A percentile compares a stretch with the other conserved stretches of the same genome.
These are phyloP conservation scores for Syngnathoides biaculeatus DNA, from an alignment of 2,113 vertebrate genomes.

Conservation along the genomic window DNA sequence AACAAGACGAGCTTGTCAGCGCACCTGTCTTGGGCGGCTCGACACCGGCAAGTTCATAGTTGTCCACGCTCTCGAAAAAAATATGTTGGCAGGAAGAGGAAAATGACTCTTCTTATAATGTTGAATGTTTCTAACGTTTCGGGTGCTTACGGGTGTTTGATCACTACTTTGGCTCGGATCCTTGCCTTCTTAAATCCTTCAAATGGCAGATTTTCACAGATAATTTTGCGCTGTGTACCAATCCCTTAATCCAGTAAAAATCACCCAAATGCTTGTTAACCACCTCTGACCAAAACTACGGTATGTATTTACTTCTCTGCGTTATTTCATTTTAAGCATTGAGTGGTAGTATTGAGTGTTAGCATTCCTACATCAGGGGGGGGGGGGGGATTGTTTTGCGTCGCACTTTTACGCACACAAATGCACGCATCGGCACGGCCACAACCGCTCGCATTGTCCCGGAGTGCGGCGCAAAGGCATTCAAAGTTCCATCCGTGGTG, in stretches of 20 bases:
- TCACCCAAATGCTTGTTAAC: neutral
- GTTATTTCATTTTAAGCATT: neutral
- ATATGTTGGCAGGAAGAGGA: too few relatives aligned
- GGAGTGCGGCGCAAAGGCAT: slow-evolving; percentile 54
- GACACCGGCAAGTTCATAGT: slow-evolving; percentile 23
- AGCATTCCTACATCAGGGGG: slow-evolving; percentile 28
- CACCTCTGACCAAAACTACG: neutral
- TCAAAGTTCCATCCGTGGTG: slow-evolving; percentile 61
- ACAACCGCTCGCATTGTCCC: slow-evolving; percentile 51
- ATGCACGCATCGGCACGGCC: slow-evolving; percentile 20
- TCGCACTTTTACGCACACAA: slow-evolving; percentile 26
- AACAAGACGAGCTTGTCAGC: slow-evolving; percentile 85
- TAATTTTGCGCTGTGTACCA: neutral
- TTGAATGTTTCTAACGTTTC: neutral
- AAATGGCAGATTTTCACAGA: slow-evolving; percentile 7
- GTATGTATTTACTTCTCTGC: neutral
- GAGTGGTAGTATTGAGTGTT: neutral
- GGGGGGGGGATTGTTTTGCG: slow-evolving; percentile 11
- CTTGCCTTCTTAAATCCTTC: neutral
- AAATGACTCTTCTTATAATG: neutral
- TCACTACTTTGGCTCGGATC: neutral
- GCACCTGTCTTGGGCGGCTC: slow-evolving; percentile 35
- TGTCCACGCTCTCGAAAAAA: slow-evolving; percentile 11
- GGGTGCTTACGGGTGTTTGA: neutral
- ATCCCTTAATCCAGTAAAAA: slow-evolving; percentile 6